Evolutionary conservation across 1,140 invertebrate species (phyloP), one percentile per base, ranked within the genome.

Genomic region (Sycophaga agraensis): DNA sequence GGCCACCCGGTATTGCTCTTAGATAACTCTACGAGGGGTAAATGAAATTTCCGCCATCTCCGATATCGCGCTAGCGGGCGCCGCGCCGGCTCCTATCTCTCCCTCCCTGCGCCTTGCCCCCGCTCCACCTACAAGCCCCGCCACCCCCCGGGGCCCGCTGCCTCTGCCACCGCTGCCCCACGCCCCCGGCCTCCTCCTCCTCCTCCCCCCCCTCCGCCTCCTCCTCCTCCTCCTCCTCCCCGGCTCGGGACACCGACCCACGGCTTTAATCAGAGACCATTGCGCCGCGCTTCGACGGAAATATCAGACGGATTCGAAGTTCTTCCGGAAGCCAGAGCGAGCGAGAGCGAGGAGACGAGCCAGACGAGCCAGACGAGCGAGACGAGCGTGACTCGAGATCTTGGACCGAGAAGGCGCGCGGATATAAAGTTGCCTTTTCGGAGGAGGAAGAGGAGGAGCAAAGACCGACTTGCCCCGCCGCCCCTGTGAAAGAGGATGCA

Each of bases 11-110:
- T 80, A 81, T 81, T 81, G 78, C 79, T 78, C 78, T 81, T 81
- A 80, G 79, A 80, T 80, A 80, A 80, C 79, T 81, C 79, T 78
- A 77, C 77, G 77, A 79, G 77, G 73, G 77, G 78, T 80, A 81
- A 81, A 80, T 81, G 78, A 81, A 80, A 81, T 81, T 81, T 81
- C 75, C 77, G 75, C 77, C 78, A 79, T 79, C 78, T 79, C 77
- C 77, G 78, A 79, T 80, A 79, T 80, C 77, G 74, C 74, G 68
- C 66, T 65, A 64, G 66, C 67, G 66, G 58, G 66, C 67, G 50
- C 40, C 49, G n/a, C n/a, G n/a, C n/a, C n/a, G n/a, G n/a, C n/a
- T n/a, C n/a, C n/a, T n/a, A n/a, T n/a, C n/a, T n/a, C n/a, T n/a
- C n/a, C n/a, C n/a, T n/a, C n/a, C n/a, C n/a, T n/a, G n/a, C n/a